Evolutionary conservation across 2,888 invertebrate genomes (phyloP), one percentile per base, ranked within the genome.

Genomic region (Cremastinae sp.): DNA sequence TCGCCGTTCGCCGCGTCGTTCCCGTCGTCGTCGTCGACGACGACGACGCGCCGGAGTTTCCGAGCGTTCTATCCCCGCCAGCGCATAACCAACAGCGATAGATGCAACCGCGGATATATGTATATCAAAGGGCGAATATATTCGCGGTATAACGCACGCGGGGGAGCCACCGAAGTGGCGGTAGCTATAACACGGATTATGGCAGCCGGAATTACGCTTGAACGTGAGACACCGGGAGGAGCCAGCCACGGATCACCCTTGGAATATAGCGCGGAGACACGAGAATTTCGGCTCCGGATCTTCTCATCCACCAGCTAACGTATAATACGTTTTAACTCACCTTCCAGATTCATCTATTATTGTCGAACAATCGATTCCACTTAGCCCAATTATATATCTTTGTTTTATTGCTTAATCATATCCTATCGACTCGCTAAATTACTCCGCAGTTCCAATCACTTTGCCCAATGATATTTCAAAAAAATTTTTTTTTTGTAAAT

Each of bases 71-170:
- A 36, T 59, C 41, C 45, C 49, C 41, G n/a, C n/a, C n/a, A n/a
- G 18, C 20, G 47, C 69, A 28, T 76, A 72, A 72, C 64, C 68
- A 64, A 54, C 34, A 76, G 68, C 72, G 75, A 72, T 72, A 76
- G 75, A 76, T 76, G 75, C 72, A 76, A 76, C 58, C 68, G 59
- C 68, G 54, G 58, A 76, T 76, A 72, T 51, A 54, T 47, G 71
- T 66, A 62, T 64, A 62, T 16, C 41, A 43, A 20, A 45, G 8
- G 22, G 9, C 28, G 28, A 54, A 45, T n/a, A 54, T 66, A 54
- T 51, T 8, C 20, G 38, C 14, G 43, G 54, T 56, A 58, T 68
- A 69, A 69, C 14, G 18, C 41, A 47, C 14, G 58, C 16, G 51
- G n/a, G 49, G 16, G 34, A 71, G 66, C 49, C 62, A 34, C 66